Percentiles rank a stretch among this genome's conserved stretches.
Evolutionary conservation across 2,113 vertebrate genomes (phyloP).

Genomic region (Myrmecobius fasciatus): DNA sequence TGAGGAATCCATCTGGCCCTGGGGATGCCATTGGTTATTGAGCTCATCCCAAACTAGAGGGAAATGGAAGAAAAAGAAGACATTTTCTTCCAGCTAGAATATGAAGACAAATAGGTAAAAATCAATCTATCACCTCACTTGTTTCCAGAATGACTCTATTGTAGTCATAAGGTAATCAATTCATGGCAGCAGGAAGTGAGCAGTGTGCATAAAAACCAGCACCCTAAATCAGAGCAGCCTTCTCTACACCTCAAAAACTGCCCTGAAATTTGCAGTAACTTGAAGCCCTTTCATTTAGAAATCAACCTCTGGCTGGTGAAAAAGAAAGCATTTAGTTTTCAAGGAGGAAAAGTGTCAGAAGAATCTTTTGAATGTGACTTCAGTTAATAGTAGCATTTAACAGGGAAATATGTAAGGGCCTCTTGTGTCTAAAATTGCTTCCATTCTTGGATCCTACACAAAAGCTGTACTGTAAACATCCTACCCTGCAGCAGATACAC

Average conservation of each 20-base stretch:
- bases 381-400: conserved; percentile 64
- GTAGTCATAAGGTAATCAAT: conserved; percentile 42
- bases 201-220: conserved; percentile 49
- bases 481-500: not conserved
- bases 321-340: conserved; percentile 52
- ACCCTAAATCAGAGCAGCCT: conserved; percentile 49
- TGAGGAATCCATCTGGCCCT: conserved; percentile 8
- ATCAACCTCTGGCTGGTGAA: conserved; percentile 45
- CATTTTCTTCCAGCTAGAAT: conserved; percentile 54
- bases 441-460: conserved; percentile 47
- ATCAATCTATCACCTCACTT: conserved; percentile 42
- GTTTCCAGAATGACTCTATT: conserved; percentile 48
- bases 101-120: conserved; percentile 45
- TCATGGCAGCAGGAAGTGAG: conserved; percentile 52
- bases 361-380: conserved; percentile 41
- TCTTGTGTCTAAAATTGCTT: conserved; percentile 56
- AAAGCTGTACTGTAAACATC: conserved; percentile 57
- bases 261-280: conserved; percentile 60
- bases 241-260: conserved; percentile 58
- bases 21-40: conserved; percentile 22
- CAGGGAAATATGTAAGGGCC: conserved; percentile 25
- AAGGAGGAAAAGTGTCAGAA: conserved; percentile 50
- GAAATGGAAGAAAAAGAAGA: conserved; percentile 63
- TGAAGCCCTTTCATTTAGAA: conserved; percentile 57
- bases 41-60: conserved; percentile 52